Percentiles rank a stretch among this genome's conserved stretches.
phyloP scores from a whole-genome alignment of 2,888 invertebrate genomes.

The Hirtodrosophila confusa region DNA sequence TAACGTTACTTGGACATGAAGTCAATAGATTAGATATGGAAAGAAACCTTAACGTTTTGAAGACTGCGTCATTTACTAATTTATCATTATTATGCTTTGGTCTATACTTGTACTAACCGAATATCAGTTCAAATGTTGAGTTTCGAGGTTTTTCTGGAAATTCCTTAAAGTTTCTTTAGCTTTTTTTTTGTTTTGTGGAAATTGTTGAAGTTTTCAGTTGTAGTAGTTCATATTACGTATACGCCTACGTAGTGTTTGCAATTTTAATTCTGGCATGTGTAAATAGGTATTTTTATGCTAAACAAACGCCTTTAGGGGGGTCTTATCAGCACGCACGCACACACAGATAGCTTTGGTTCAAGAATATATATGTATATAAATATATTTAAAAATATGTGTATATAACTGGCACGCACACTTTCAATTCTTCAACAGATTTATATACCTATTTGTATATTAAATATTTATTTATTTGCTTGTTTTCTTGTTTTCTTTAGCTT shows the following conservation, averaged over 20 bases:
- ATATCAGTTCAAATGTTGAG: constrained; percentile 1
- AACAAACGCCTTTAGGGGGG: background rate
- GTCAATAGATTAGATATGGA: constrained; percentile 56
- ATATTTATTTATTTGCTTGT: constrained; percentile 19
- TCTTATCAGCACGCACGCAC: constrained; percentile 37
- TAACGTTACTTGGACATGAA: constrained; percentile 52
- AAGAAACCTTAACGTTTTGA: constrained; percentile 33
- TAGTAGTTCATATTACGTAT: constrained; percentile 57
- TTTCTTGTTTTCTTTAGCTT: constrained; percentile 9
- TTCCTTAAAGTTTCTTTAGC: background rate
- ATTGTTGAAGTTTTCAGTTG: constrained; percentile 4
- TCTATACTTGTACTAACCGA: constrained; percentile 30
- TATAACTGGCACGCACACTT: constrained; percentile 4
- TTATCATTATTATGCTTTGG: constrained; percentile 60
- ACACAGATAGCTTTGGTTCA: constrained; percentile 2
- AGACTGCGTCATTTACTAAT: constrained; percentile 75
- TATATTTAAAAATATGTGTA: too few relatives aligned
- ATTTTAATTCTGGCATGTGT: constrained; percentile 30
- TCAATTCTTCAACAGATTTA: constrained; percentile 9
- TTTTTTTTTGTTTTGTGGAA: too few relatives aligned
- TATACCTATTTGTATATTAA: constrained; percentile 7
- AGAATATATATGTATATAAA: constrained; percentile 8
- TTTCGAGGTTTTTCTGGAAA: constrained; percentile 17
- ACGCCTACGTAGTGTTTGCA: constrained; percentile 47
- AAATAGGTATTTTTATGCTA: constrained; percentile 9